phyloP scores from a whole-genome alignment of 1,140 invertebrate species.

The Lethrus apterus region DNA sequence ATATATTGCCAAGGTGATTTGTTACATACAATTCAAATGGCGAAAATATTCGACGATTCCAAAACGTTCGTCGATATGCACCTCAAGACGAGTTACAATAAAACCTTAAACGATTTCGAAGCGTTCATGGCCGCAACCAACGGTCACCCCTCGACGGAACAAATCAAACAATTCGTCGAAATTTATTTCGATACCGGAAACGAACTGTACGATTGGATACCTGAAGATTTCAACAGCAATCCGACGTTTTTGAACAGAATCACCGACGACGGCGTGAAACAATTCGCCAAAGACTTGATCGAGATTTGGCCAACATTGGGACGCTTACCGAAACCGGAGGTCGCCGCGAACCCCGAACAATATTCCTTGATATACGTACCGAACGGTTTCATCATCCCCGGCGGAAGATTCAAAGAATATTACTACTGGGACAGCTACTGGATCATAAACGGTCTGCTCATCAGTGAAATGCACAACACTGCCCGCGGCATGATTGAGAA shows the following conservation, averaged over 20 bases:
- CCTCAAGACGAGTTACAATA: slow-evolving; percentile 53
- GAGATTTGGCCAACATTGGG: slow-evolving; percentile 66
- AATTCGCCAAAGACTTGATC: slow-evolving; percentile 53
- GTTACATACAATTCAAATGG: slow-evolving; percentile 70
- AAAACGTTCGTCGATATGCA: slow-evolving; percentile 88
- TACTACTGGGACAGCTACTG: slow-evolving; percentile 91
- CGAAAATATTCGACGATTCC: slow-evolving; percentile 67
- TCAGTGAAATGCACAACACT: slow-evolving; percentile 68
- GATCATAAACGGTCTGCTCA: slow-evolving; percentile 70
- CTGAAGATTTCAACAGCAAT: slow-evolving; percentile 58
- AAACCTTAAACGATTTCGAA: slow-evolving; percentile 54
- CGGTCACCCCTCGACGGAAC: slow-evolving; percentile 45
- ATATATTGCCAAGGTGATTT: slow-evolving; percentile 74
- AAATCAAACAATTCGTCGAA: slow-evolving; percentile 53
- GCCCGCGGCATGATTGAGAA: slow-evolving; percentile 70
- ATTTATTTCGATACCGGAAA: slow-evolving; percentile 44
- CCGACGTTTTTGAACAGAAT: slow-evolving; percentile 57
- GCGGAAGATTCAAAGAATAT: slow-evolving; percentile 77
- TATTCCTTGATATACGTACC: slow-evolving; percentile 70
- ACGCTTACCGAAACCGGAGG: slow-evolving; percentile 56
- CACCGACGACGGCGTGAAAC: slow-evolving; percentile 49
- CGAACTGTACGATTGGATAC: slow-evolving; percentile 51
- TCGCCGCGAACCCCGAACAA: slow-evolving; percentile 51
- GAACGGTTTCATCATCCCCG: slow-evolving; percentile 77
- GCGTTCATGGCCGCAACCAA: slow-evolving; percentile 55